Evolutionary conservation across 2,113 vertebrate genomes (phyloP).

Genomic region (Recurvirostra avosetta): DNA sequence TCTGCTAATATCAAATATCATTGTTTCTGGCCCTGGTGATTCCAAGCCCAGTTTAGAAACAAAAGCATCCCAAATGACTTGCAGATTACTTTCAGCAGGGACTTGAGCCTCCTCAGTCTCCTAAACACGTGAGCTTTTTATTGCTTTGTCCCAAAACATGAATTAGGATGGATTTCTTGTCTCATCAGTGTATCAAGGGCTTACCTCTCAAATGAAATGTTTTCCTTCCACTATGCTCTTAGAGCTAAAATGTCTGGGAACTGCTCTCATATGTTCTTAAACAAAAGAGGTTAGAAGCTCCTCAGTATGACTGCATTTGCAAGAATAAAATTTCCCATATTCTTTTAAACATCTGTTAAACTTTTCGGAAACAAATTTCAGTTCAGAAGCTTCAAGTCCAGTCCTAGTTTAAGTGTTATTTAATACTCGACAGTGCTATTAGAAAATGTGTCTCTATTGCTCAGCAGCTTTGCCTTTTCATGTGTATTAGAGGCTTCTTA

Average conservation of each 20-base stretch:
- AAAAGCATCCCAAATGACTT: conserved; percentile 1
- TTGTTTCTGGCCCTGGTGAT: neutral
- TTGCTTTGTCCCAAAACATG: neutral
- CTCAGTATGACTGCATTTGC: neutral
- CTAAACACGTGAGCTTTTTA: neutral
- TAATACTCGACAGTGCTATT: neutral
- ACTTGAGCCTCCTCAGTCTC: conserved; percentile 6
- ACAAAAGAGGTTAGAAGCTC: neutral
- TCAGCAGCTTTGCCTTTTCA: neutral
- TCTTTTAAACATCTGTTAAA: neutral
- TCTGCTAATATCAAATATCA: neutral
- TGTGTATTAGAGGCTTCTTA: neutral
- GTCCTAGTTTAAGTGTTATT: neutral
- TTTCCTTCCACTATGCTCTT: neutral
- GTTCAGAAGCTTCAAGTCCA: neutral
- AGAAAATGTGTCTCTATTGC: neutral
- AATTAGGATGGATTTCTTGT: neutral
- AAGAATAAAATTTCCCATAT: neutral
- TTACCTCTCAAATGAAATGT: conserved; percentile 25
- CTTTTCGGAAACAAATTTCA: neutral
- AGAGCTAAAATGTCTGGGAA: neutral
- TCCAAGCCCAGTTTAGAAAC: neutral
- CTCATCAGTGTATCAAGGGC: neutral
- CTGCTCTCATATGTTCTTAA: neutral
- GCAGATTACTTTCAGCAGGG: conserved; percentile 5